Evolutionary conservation across 2,888 invertebrate genomes (phyloP).

Genomic region (Thera obeliscata): DNA sequence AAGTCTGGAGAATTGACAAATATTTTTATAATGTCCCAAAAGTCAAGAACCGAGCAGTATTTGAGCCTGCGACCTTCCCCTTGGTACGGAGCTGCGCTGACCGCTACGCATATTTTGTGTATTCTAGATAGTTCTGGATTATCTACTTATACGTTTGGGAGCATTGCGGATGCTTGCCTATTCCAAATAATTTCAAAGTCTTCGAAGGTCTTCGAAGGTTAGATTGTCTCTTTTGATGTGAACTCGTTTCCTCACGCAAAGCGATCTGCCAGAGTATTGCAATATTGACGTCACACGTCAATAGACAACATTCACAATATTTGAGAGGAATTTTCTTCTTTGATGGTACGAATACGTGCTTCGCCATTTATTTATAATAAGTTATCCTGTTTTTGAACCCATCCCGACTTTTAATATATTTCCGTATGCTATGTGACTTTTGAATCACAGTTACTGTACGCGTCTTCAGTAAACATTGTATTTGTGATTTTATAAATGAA

Average conservation of each 20-base stretch:
- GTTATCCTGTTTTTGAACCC: conserved; percentile 49
- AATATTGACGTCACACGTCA: conserved; percentile 33
- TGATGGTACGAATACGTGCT: conserved; percentile 46
- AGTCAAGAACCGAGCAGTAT: no score
- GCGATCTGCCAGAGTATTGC: conserved; percentile 16
- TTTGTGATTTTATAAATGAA: neutral
- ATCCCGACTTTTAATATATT: conserved; percentile 48
- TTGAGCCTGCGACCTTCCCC: no score
- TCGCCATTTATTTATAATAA: conserved; percentile 52
- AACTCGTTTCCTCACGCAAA: conserved; percentile 12
- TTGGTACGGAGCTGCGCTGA: no score
- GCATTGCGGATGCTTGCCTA: no score
- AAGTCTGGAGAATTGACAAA: no score
- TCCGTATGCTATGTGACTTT: conserved; percentile 44
- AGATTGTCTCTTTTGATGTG: conserved; percentile 26
- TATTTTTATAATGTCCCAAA: no score
- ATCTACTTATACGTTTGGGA: no score
- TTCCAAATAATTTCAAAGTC: no score
- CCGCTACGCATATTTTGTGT: no score
- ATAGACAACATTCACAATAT: conserved; percentile 34
- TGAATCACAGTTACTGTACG: conserved; percentile 1
- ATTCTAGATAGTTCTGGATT: no score
- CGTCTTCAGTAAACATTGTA: neutral
- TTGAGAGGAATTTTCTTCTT: conserved; percentile 41
- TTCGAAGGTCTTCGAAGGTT: no score